phyloP scores from a whole-genome alignment of 2,888 invertebrate species.

The Litoditis marina region DNA sequence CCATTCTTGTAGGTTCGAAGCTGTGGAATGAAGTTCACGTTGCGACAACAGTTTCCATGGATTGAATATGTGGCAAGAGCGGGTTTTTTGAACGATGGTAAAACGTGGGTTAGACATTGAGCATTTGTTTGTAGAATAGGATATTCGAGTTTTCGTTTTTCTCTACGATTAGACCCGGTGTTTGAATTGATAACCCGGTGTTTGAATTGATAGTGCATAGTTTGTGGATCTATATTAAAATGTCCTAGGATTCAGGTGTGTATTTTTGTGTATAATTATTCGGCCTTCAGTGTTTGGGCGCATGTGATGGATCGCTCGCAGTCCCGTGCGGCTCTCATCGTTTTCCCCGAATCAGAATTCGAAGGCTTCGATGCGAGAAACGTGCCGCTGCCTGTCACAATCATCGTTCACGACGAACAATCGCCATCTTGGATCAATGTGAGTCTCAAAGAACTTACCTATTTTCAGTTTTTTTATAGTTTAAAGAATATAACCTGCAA shows the following conservation, averaged over 20 bases:
- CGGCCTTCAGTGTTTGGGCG: conserved; percentile 42
- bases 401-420: conserved; percentile 34
- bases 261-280: background rate
- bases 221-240: too few relatives aligned
- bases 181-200: too few relatives aligned
- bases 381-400: conserved; percentile 11
- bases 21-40: conserved; percentile 28
- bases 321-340: conserved; percentile 27
- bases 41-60: conserved; percentile 75
- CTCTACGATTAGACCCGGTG: too few relatives aligned
- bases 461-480: background rate
- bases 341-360: conserved; percentile 36
- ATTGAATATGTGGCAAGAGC: conserved; percentile 90
- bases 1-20: too few relatives aligned
- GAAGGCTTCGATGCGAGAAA: background rate
- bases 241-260: background rate
- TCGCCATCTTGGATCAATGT: conserved; percentile 44
- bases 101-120: conserved; percentile 72
- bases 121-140: too few relatives aligned
- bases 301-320: conserved; percentile 47
- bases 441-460: conserved; percentile 6
- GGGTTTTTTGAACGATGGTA: conserved; percentile 89
- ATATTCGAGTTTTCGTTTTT: too few relatives aligned
- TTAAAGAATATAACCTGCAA: background rate
- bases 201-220: too few relatives aligned